Evolutionary conservation across 2,888 invertebrate genomes (phyloP), one percentile per base, ranked within the genome.

Genomic region (Chaetogeoica ovagalla): DNA sequence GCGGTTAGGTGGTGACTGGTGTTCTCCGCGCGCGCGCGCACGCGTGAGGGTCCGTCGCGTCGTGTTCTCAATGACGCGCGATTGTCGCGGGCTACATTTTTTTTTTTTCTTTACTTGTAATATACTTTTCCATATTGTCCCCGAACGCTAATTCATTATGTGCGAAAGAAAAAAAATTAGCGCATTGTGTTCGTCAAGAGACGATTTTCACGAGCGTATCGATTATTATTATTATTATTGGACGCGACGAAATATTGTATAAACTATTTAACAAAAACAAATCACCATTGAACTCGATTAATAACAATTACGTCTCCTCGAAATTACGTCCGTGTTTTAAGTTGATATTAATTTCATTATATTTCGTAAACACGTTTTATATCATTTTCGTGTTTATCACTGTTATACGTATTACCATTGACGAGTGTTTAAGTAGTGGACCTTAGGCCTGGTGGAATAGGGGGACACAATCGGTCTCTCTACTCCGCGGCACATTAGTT

Each of bases 71-170:
- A 19, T 21, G 60, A 70, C 62, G 62, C 62, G 62, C 23, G 70
- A 37, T 69, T 69, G 55, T 70, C 66, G 57, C 57, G 37, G 39
- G 21, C 48, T 19, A 75, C 74, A 39, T 66, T 62, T 77, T 39
- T 57, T 66, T 30, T 30, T 30, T 30, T 30, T 30, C 4, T 30
- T 30, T 30, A 4, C 30, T 30, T 30, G 30, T 30, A 11, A 0
- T 39, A 23, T 57, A 17, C 23, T 75, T 66, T 4, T 30, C 30
- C 30, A 30, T 30, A 30, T 43, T 1, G 19, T 43, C 19, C 21
- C 66, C 57, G 57, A 57, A 57, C 66, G 66, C 65, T 75, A 75
- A 75, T 75, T 75, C 57, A 75, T 43, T 66, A 66, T 66, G 57
- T 57, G 57, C 7, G n/a, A n/a, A n/a, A n/a, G n/a, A 66, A 66